A percentile compares a stretch with the other conserved stretches of the same genome.
phyloP scores from a whole-genome alignment of 2,888 invertebrate species.

The Callyntrura guangdongensis region DNA sequence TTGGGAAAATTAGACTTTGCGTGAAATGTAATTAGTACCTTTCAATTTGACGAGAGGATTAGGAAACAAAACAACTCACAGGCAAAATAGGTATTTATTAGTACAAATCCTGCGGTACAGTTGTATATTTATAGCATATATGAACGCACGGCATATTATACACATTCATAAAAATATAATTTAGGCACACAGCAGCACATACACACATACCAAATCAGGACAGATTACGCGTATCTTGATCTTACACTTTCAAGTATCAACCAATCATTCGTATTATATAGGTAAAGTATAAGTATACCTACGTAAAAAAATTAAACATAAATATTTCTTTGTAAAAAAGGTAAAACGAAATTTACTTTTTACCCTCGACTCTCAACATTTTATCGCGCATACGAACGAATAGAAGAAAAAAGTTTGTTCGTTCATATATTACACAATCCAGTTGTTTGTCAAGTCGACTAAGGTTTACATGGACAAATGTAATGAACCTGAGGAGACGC shows the following conservation, averaged over 20 bases:
- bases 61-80: constrained; percentile 77
- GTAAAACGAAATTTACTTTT: constrained; percentile 44
- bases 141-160: background rate
- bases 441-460: constrained; percentile 50
- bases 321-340: constrained; percentile 59
- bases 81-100: constrained; percentile 67
- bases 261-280: constrained; percentile 37
- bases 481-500: constrained; percentile 35
- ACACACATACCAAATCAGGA: background rate
- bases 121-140: background rate
- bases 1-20: constrained; percentile 85
- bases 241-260: constrained; percentile 18
- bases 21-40: constrained; percentile 85
- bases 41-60: constrained; percentile 85
- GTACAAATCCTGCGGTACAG: constrained; percentile 24
- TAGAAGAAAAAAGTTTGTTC: background rate
- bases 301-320: constrained; percentile 12
- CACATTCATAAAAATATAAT: background rate
- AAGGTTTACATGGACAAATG: constrained; percentile 70
- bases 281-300: background rate
- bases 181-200: background rate
- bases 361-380: background rate
- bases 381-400: background rate
- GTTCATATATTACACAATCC: constrained; percentile 42
- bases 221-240: constrained; percentile 30